Evolutionary conservation across 2,888 invertebrate species (phyloP).

Genomic region (Psylliodes chrysocephalus): DNA sequence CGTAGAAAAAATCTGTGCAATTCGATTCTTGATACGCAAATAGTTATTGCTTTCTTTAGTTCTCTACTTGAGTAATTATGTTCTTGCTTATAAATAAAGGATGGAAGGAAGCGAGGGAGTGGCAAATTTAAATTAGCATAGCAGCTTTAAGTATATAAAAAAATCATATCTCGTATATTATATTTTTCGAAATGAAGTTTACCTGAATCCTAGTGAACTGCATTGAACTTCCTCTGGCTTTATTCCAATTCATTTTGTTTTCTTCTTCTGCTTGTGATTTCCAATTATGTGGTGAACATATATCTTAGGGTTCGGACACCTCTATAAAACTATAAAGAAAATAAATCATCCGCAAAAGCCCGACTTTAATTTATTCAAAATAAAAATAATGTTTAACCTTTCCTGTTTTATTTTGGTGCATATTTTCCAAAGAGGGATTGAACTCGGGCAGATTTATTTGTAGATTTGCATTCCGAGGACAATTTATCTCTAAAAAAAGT

Average conservation of each 20-base stretch:
- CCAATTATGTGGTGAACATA: constrained; percentile 7
- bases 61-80: too few species aligned
- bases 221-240: constrained; percentile 1
- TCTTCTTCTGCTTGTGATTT: not conserved
- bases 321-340: constrained; percentile 18
- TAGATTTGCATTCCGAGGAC: constrained; percentile 36
- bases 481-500: constrained; percentile 43
- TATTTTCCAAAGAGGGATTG: constrained; percentile 35
- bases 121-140: too few species aligned
- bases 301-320: constrained; percentile 7
- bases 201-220: not conserved
- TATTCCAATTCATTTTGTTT: constrained; percentile 1
- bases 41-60: too few species aligned
- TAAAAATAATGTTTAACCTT: constrained; percentile 29
- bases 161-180: too few species aligned
- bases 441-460: constrained; percentile 36
- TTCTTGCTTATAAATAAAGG: too few species aligned
- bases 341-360: constrained; percentile 22
- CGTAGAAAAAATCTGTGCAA: too few species aligned
- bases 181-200: too few species aligned
- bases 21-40: too few species aligned
- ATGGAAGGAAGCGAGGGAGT: too few species aligned
- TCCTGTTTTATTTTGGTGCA: constrained; percentile 34
- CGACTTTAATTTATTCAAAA: constrained; percentile 26
- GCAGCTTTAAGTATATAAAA: too few species aligned